Conservation (phyloP, 2,113 vertebrate genomes). For the Anser brachyrhynchus region DNA sequence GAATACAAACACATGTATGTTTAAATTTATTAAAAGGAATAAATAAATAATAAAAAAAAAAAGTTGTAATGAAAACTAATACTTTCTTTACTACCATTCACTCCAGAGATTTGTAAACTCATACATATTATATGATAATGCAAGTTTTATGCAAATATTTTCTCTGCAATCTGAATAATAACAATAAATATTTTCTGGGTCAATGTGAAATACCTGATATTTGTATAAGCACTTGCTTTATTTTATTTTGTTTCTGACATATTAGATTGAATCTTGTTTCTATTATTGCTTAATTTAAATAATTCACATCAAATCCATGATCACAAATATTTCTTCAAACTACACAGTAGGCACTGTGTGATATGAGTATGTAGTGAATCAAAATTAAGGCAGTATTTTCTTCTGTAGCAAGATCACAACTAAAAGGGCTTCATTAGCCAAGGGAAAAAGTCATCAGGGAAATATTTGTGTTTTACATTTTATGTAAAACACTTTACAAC, state of each 20-base stretch:
- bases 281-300: constrained; percentile 48
- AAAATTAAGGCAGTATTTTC: constrained; percentile 57
- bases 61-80: background rate
- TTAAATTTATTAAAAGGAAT: background rate
- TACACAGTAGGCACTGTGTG: background rate
- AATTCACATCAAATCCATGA: constrained; percentile 40
- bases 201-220: constrained; percentile 18
- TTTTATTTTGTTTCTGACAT: constrained; percentile 3
- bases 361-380: background rate
- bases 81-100: constrained; percentile 16
- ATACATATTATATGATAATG: constrained; percentile 31
- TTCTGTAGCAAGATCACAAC: background rate
- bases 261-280: background rate
- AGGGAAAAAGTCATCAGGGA: background rate
- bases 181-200: constrained; percentile 51
- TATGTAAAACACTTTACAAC: constrained; percentile 26
- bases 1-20: background rate
- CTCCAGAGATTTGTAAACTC: constrained; percentile 38
- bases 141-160: constrained; percentile 48
- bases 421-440: constrained; percentile 21
- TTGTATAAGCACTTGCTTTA: constrained; percentile 47
- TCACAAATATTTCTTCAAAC: constrained; percentile 36
- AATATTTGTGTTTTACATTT: constrained; percentile 8
- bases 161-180: constrained; percentile 38
- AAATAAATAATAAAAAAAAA: background rate